Conservation (phyloP, 1,140 invertebrate species). For the Chionoecetes opilio region DNA sequence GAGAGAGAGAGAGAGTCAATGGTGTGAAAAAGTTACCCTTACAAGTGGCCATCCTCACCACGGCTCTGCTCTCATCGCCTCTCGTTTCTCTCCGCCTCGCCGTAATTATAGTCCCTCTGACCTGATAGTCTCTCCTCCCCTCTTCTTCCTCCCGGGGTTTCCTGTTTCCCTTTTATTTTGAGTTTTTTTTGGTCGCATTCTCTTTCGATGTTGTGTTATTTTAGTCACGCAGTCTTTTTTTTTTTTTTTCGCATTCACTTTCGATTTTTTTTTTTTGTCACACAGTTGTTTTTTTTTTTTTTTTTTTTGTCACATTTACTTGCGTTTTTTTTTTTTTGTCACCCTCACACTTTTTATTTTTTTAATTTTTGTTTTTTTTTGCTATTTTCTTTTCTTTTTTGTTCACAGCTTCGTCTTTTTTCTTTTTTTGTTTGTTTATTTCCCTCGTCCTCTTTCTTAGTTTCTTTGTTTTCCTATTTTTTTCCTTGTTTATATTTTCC, state of each 20-base stretch:
- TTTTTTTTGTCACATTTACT: too few relatives aligned
- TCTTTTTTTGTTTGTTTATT: neutral
- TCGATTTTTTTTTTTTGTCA: too few relatives aligned
- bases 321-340: neutral
- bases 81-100: neutral
- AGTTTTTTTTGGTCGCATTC: too few relatives aligned
- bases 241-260: too few relatives aligned
- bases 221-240: too few relatives aligned
- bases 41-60: neutral
- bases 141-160: neutral
- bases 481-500: too few relatives aligned
- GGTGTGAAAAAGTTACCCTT: neutral
- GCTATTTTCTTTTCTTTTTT: neutral
- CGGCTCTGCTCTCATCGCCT: neutral
- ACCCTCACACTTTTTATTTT: neutral
- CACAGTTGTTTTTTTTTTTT: too few relatives aligned
- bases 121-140: neutral
- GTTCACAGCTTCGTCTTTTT: neutral
- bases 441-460: neutral
- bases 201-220: too few relatives aligned
- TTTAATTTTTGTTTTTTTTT: neutral
- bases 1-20: conserved; percentile 18
- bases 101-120: neutral
- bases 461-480: neutral
- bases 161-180: neutral